A percentile compares a stretch with the other conserved stretches of the same genome.
Conservation (phyloP, 2,797 vertebrate genomes). For the Hozukius guyotensis region DNA sequence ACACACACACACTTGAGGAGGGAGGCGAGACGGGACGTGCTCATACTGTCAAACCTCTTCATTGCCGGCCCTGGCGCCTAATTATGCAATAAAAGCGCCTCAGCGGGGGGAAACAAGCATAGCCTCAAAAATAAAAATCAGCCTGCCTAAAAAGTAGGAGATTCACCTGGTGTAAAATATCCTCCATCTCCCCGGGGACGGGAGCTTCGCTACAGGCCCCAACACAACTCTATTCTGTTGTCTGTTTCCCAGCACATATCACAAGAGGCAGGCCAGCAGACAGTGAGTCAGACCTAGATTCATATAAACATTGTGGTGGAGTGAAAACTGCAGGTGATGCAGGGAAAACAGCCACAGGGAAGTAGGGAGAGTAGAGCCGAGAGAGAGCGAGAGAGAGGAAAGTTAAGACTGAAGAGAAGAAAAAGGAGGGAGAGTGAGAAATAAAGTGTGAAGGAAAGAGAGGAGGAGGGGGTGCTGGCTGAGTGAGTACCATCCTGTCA, state of each 20-base stretch:
- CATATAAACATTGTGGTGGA: conserved; percentile 64
- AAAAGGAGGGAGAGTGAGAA: conserved; percentile 45
- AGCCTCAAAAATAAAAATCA: conserved; percentile 71
- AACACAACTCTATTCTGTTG: conserved; percentile 54
- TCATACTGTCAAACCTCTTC: conserved; percentile 79
- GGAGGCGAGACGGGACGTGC: conserved; percentile 75
- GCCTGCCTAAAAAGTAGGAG: conserved; percentile 67
- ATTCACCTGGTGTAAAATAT: conserved; percentile 74
- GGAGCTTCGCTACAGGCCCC: conserved; percentile 47
- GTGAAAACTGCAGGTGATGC: conserved; percentile 65
- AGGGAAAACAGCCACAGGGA: conserved; percentile 61
- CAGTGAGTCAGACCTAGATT: conserved; percentile 72
- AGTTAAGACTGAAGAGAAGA: conserved; percentile 35
- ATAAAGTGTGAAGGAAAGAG: conserved; percentile 41
- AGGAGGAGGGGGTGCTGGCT: too few relatives aligned
- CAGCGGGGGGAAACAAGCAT: conserved; percentile 44
- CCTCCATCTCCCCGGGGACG: conserved; percentile 58
- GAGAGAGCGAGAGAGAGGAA: conserved; percentile 20
- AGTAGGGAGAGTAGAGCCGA: conserved; percentile 13
- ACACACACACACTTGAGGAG: conserved; percentile 62
- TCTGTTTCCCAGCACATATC: conserved; percentile 58
- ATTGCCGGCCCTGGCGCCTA: conserved; percentile 63
- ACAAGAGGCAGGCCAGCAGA: conserved; percentile 63
- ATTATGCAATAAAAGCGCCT: conserved; percentile 77
- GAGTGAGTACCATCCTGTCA: conserved; percentile 54